Conservation (phyloP, 2,113 vertebrate genomes). For the Pterocles gutturalis region DNA sequence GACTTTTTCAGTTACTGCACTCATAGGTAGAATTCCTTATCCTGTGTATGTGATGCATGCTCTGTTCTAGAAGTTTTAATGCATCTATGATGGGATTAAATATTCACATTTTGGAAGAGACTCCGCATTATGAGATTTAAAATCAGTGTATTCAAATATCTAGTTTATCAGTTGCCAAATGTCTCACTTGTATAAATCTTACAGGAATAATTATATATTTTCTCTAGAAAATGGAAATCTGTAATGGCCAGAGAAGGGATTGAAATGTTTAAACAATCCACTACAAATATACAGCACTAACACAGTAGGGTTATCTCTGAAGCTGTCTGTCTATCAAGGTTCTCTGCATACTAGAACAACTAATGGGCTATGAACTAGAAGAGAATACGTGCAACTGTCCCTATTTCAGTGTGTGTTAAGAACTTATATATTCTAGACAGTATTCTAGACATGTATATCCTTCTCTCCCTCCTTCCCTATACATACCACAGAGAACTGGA, state of each 20-base stretch:
- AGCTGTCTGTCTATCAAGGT: background rate
- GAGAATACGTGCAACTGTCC: background rate
- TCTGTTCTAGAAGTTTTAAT: background rate
- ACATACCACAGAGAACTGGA: background rate
- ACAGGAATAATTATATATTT: background rate
- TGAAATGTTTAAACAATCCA: background rate
- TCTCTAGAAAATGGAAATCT: background rate
- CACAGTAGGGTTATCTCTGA: background rate
- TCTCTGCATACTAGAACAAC: background rate
- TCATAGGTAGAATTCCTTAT: background rate
- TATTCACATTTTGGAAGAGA: background rate
- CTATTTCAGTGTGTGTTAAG: background rate
- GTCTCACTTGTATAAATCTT: background rate
- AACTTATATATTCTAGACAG: background rate
- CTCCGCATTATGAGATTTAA: background rate
- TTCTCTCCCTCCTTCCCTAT: background rate
- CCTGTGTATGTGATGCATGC: background rate
- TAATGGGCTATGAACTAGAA: background rate
- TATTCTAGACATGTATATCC: rapidly evolving
- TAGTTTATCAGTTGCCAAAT: background rate
- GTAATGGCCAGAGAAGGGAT: background rate
- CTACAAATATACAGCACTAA: background rate
- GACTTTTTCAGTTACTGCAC: background rate
- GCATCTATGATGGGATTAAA: background rate
- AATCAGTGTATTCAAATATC: background rate